Conservation (phyloP, 2,888 invertebrate genomes). For the Drosophila fulvimacula region DNA sequence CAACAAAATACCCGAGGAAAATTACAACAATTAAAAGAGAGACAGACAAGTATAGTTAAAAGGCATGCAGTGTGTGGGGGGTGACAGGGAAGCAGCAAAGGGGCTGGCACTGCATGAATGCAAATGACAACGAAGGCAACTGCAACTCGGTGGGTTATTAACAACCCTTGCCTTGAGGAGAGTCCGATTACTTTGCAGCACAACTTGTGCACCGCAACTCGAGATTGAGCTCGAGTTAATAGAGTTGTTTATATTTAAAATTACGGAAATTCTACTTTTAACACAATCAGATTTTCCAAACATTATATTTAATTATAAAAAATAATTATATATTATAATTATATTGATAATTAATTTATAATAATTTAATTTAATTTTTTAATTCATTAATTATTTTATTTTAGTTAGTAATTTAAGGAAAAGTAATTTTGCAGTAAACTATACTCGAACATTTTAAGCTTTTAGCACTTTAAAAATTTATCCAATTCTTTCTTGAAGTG, state of each 20-base stretch:
- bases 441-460: no score
- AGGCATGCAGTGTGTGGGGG: slow-evolving; percentile 15
- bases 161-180: slow-evolving; percentile 17
- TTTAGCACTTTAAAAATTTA: no score
- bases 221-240: background rate
- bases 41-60: slow-evolving; percentile 25
- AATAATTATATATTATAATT: no score
- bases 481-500: slow-evolving; percentile 5
- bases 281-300: no score
- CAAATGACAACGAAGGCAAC: slow-evolving; percentile 49
- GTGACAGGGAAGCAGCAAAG: background rate
- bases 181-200: slow-evolving; percentile 19
- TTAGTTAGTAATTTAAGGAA: no score
- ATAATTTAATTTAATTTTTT: no score
- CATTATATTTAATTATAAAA: no score
- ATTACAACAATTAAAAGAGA: slow-evolving; percentile 75
- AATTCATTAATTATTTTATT: no score
- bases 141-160: slow-evolving; percentile 49
- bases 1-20: slow-evolving; percentile 39
- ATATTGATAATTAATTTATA: no score
- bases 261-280: no score
- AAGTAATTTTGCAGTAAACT: no score
- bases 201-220: background rate
- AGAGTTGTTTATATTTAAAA: no score
- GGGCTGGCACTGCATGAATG: slow-evolving; percentile 21